phyloP scores from a whole-genome alignment of 2,113 vertebrate genomes.

The Dissostichus mawsoni region DNA sequence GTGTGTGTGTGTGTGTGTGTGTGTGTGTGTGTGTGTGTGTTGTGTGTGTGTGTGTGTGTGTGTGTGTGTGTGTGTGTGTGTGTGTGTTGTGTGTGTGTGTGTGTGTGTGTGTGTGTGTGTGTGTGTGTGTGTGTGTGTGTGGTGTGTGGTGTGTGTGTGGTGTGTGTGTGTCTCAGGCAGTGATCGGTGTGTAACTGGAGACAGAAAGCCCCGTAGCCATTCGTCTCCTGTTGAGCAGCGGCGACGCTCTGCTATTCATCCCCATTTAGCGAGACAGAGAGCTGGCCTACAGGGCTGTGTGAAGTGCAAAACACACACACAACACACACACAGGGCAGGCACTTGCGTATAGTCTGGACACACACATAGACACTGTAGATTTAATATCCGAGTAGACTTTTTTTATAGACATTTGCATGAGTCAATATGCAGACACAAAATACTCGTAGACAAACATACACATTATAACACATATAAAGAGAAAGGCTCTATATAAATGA shows the following conservation, averaged over 20 bases:
- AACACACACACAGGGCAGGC: slow-evolving; percentile 25
- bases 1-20: too few species aligned
- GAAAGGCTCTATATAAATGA: neutral
- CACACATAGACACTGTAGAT: slow-evolving; percentile 13
- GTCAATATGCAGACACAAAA: slow-evolving; percentile 1
- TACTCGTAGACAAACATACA: neutral
- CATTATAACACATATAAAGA: slow-evolving; percentile 6
- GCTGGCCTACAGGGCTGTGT: slow-evolving; percentile 68
- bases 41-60: slow-evolving; percentile 7
- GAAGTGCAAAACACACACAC: slow-evolving; percentile 36
- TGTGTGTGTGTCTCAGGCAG: slow-evolving; percentile 19
- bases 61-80: neutral
- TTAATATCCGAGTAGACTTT: slow-evolving; percentile 1
- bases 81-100: neutral
- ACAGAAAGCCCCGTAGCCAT: slow-evolving; percentile 56
- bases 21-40: too few species aligned
- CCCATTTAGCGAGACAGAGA: slow-evolving; percentile 73
- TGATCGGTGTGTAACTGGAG: slow-evolving; percentile 65
- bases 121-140: too few species aligned
- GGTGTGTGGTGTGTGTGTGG: too few species aligned
- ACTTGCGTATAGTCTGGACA: slow-evolving; percentile 7
- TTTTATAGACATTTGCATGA: slow-evolving; percentile 3
- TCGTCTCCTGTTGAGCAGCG: slow-evolving; percentile 68
- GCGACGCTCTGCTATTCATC: slow-evolving; percentile 70
- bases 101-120: too few species aligned